These are phyloP conservation scores for Druon quercuslanigerum DNA, from an alignment of 1,140 invertebrate genomes.

Conservation along the genomic window DNA sequence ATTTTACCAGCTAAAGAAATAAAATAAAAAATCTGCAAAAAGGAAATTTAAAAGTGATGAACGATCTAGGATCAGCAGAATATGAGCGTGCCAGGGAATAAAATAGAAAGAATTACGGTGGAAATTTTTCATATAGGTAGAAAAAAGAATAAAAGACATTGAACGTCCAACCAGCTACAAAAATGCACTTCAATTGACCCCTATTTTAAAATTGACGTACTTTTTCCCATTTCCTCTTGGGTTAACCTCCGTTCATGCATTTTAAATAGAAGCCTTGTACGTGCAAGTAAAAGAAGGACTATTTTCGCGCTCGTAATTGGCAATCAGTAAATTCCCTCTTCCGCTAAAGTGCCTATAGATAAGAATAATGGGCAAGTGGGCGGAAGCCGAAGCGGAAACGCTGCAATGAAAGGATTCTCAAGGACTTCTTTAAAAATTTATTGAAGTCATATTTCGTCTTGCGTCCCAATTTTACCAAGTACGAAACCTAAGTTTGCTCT, in stretches of 20 bases:
- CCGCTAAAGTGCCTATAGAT: constrained; percentile 15
- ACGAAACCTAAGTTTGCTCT: not conserved
- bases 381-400: constrained; percentile 11
- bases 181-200: constrained; percentile 19
- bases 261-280: not conserved
- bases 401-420: constrained; percentile 23
- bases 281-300: not conserved
- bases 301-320: constrained; percentile 8
- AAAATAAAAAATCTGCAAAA: no score
- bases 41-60: no score
- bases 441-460: constrained; percentile 24
- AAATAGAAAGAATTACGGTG: not conserved
- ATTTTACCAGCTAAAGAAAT: no score
- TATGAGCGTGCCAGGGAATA: not conserved
- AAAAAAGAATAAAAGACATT: constrained; percentile 22
- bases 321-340: constrained; percentile 14
- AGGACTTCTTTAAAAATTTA: constrained; percentile 27
- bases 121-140: not conserved
- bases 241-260: constrained; percentile 3
- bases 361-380: constrained; percentile 27
- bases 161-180: not conserved
- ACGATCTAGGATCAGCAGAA: not conserved
- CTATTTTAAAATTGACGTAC: not conserved
- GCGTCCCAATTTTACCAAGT: constrained; percentile 22
- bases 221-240: not conserved